phyloP scores from a whole-genome alignment of 2,797 vertebrate genomes.

The Malacoraja senta region DNA sequence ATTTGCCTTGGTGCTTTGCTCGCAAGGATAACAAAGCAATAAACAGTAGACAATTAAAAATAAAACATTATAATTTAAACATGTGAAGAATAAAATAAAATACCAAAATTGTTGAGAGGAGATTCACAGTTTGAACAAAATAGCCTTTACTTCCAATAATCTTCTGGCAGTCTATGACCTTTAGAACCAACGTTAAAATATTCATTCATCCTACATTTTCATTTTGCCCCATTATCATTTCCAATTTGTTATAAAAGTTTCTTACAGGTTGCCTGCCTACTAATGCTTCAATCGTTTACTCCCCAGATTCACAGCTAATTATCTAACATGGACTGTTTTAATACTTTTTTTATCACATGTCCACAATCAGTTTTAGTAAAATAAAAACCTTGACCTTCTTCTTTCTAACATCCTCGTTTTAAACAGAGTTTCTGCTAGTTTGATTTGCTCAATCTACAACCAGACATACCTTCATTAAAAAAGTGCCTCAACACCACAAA shows the following conservation, averaged over 20 bases:
- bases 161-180: background rate
- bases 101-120: too few relatives aligned
- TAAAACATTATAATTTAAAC: too few relatives aligned
- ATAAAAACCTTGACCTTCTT: background rate
- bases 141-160: background rate
- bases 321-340: background rate
- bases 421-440: too few relatives aligned
- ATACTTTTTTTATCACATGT: background rate
- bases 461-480: background rate
- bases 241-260: background rate
- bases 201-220: background rate
- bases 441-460: background rate
- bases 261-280: background rate
- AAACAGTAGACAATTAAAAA: too few relatives aligned
- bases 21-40: too few relatives aligned
- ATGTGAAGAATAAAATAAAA: too few relatives aligned
- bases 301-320: background rate
- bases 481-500: too few relatives aligned
- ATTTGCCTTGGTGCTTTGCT: too few relatives aligned
- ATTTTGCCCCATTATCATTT: background rate
- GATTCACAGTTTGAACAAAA: background rate
- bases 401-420: background rate
- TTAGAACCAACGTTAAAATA: background rate
- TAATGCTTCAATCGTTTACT: background rate
- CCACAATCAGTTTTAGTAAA: background rate